These are phyloP conservation scores for Drosophila rufa DNA, from an alignment of 1,140 invertebrate genomes.

Conservation along the genomic window DNA sequence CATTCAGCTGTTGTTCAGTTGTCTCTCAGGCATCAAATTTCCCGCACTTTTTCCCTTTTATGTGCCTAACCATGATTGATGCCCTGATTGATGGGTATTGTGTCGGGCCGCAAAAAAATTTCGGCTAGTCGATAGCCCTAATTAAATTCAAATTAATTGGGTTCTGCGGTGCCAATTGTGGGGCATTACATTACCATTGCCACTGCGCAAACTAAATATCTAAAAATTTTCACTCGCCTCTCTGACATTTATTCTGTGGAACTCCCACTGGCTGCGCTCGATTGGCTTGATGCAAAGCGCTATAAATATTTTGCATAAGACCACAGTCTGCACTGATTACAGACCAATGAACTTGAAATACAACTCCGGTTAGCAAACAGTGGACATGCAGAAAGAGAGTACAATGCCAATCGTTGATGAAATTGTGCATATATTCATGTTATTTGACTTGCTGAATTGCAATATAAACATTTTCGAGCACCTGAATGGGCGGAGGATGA, in stretches of 20 bases:
- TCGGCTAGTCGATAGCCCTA: slow-evolving; percentile 1
- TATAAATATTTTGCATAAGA: neutral
- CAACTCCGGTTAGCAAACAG: neutral
- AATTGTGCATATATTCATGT: slow-evolving; percentile 1
- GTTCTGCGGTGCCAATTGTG: slow-evolving; percentile 10
- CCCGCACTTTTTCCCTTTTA: slow-evolving; percentile 2
- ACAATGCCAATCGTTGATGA: slow-evolving; percentile 13
- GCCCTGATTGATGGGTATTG: slow-evolving; percentile 43
- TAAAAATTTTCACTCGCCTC: neutral
- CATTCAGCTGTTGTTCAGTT: slow-evolving; percentile 25
- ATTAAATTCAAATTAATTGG: slow-evolving; percentile 35
- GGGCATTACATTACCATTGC: neutral
- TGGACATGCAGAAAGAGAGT: neutral
- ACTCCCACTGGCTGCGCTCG: neutral
- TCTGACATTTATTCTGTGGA: neutral
- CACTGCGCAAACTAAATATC: neutral
- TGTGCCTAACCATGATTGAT: slow-evolving; percentile 28
- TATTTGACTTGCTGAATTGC: slow-evolving; percentile 1
- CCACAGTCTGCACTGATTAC: neutral
- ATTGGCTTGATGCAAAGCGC: slow-evolving; percentile 3
- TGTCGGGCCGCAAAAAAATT: slow-evolving; percentile 20
- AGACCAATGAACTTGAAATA: slow-evolving; percentile 24
- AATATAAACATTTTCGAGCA: slow-evolving; percentile 5
- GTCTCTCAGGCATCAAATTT: slow-evolving; percentile 22
- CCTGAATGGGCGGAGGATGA: neutral